These are phyloP conservation scores for Fratercula arctica DNA, from an alignment of 2,797 vertebrate genomes.

Conservation along the genomic window DNA sequence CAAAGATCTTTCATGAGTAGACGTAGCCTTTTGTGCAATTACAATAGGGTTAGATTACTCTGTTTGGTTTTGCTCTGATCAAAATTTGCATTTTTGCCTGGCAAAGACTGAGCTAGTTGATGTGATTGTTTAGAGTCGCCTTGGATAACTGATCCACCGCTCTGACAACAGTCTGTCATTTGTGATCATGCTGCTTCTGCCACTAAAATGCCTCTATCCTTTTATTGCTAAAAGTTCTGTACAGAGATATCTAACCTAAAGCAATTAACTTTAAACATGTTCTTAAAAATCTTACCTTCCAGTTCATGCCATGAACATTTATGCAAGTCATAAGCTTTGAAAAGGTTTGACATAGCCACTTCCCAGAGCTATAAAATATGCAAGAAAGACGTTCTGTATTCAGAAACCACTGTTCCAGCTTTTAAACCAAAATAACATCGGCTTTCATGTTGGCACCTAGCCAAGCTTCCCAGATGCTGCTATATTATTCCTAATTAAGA, in stretches of 20 bases:
- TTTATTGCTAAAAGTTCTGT: neutral
- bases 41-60: neutral
- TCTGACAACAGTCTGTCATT: neutral
- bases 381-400: neutral
- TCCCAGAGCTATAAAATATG: neutral
- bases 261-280: neutral
- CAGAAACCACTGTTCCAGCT: constrained; percentile 4
- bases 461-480: constrained; percentile 28
- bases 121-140: neutral
- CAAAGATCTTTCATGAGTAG: neutral
- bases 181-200: neutral
- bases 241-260: neutral
- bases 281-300: constrained; percentile 11
- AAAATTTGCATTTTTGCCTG: neutral
- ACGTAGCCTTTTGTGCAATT: neutral
- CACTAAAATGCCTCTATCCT: neutral
- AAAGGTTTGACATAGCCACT: neutral
- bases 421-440: neutral
- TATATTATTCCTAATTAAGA: constrained; percentile 31
- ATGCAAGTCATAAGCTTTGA: neutral
- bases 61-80: neutral
- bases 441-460: neutral
- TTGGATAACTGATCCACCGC: neutral
- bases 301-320: neutral
- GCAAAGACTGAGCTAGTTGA: neutral